A percentile compares a stretch with the other conserved stretches of the same genome.
phyloP scores from a whole-genome alignment of 2,797 vertebrate species.

The Scolopax rusticola region DNA sequence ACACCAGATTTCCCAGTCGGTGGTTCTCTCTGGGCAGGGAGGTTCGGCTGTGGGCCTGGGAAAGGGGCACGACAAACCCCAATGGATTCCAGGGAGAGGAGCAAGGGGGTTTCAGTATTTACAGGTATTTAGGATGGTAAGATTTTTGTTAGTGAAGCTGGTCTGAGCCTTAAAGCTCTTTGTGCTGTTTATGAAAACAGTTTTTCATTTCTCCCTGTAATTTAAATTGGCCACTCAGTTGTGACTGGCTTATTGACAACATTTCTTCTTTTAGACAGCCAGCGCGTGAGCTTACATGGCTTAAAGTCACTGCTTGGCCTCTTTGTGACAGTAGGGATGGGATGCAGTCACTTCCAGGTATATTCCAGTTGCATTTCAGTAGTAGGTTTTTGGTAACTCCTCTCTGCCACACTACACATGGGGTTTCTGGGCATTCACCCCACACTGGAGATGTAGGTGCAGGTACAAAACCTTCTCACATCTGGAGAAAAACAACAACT shows the following conservation, averaged over 20 bases:
- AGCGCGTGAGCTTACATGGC: neutral
- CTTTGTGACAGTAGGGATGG: neutral
- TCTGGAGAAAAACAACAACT: neutral
- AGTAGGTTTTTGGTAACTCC: neutral
- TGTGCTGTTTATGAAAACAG: neutral
- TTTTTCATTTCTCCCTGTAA: neutral
- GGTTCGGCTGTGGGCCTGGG: neutral
- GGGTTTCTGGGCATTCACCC: neutral
- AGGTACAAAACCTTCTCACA: neutral
- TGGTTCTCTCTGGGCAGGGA: neutral
- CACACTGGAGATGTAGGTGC: neutral
- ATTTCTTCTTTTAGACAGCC: neutral
- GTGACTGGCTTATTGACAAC: neutral
- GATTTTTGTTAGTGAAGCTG: neutral
- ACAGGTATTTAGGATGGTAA: neutral
- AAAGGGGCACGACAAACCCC: neutral
- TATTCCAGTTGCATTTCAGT: neutral
- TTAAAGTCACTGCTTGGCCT: neutral
- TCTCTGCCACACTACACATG: neutral
- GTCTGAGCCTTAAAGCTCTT: neutral
- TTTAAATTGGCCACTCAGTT: neutral
- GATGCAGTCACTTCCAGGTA: neutral
- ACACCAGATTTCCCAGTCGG: neutral
- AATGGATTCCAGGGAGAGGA: neutral
- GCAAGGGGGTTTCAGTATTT: neutral